Percentiles rank a stretch among this genome's conserved stretches.
phyloP scores from a whole-genome alignment of 2,888 invertebrate genomes.

The Malacosoma neustria region DNA sequence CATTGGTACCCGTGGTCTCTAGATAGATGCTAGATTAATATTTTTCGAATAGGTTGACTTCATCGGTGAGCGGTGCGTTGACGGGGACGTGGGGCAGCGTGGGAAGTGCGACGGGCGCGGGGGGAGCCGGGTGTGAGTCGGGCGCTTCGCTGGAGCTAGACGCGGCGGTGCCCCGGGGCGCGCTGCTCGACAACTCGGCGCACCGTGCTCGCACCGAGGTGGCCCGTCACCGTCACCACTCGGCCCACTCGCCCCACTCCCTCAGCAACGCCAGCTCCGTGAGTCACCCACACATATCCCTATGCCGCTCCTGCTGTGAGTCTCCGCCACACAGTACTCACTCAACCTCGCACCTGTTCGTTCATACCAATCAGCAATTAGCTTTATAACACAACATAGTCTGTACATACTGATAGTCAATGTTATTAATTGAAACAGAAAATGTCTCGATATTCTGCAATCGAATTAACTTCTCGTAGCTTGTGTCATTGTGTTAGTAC shows the following conservation, averaged over 20 bases:
- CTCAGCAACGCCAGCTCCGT: slow-evolving; percentile 79
- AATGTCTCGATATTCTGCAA: too few relatives aligned
- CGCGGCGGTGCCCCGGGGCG: slow-evolving; percentile 87
- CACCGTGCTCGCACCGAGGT: slow-evolving; percentile 85
- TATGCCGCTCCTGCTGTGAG: slow-evolving; percentile 1
- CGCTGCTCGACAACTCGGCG: slow-evolving; percentile 89
- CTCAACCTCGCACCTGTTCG: background rate
- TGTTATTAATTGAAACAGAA: too few relatives aligned
- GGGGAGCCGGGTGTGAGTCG: slow-evolving; percentile 22
- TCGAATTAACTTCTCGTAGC: too few relatives aligned
- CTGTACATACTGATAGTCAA: too few relatives aligned
- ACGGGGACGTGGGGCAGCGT: slow-evolving; percentile 1
- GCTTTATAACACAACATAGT: too few relatives aligned
- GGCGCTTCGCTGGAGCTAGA: slow-evolving; percentile 81
- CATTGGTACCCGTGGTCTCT: too few relatives aligned
- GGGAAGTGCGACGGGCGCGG: slow-evolving; percentile 11
- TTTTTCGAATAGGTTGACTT: slow-evolving; percentile 9
- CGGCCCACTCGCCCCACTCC: slow-evolving; percentile 52
- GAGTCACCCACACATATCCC: slow-evolving; percentile 20
- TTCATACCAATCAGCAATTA: too few relatives aligned
- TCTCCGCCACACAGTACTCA: background rate
- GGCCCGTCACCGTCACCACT: slow-evolving; percentile 77
- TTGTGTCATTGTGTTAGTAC: too few relatives aligned
- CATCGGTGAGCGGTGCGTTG: slow-evolving; percentile 3
- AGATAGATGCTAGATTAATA: too few relatives aligned